A percentile compares a stretch with the other conserved stretches of the same genome.
Conservation (phyloP, 2,797 vertebrate genomes). For the Arrhamphus sclerolepis region DNA sequence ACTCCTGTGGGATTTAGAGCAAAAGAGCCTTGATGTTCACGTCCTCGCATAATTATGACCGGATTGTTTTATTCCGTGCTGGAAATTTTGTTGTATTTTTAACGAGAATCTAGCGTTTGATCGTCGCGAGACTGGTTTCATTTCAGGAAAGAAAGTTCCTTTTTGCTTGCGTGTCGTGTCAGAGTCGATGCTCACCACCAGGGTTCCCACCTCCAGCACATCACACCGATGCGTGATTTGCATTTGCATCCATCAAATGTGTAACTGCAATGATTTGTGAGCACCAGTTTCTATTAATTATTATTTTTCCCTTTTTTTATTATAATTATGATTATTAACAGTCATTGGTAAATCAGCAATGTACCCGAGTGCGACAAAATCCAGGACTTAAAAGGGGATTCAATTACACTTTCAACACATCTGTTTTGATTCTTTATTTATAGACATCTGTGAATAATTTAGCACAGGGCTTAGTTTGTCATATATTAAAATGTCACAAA, state of each 20-base stretch:
- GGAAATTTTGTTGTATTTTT: conserved; percentile 64
- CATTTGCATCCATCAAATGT: conserved; percentile 21
- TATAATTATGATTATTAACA: too few species aligned
- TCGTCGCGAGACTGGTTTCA: conserved; percentile 30
- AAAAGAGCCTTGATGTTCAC: conserved; percentile 61
- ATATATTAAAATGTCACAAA: conserved; percentile 13
- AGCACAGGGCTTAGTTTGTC: conserved; percentile 13
- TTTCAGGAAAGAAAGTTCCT: conserved; percentile 36
- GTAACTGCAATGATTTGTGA: too few species aligned
- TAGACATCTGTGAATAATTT: conserved; percentile 28
- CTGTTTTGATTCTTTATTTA: conserved; percentile 41
- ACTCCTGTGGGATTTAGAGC: conserved; percentile 68
- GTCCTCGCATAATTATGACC: conserved; percentile 60
- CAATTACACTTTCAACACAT: conserved; percentile 27
- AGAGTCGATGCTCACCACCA: conserved; percentile 49
- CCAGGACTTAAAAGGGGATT: conserved; percentile 11
- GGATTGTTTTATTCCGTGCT: conserved; percentile 57
- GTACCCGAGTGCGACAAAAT: conserved; percentile 11
- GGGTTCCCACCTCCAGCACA: conserved; percentile 35
- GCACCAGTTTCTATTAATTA: neutral
- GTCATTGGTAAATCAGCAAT: conserved; percentile 41
- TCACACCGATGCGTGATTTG: conserved; percentile 37
- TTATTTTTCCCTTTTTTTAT: too few species aligned
- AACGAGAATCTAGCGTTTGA: conserved; percentile 60
- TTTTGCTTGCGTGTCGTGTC: conserved; percentile 32